Evolutionary conservation across 2,888 invertebrate genomes (phyloP).

Genomic region (Diogma glabrata): DNA sequence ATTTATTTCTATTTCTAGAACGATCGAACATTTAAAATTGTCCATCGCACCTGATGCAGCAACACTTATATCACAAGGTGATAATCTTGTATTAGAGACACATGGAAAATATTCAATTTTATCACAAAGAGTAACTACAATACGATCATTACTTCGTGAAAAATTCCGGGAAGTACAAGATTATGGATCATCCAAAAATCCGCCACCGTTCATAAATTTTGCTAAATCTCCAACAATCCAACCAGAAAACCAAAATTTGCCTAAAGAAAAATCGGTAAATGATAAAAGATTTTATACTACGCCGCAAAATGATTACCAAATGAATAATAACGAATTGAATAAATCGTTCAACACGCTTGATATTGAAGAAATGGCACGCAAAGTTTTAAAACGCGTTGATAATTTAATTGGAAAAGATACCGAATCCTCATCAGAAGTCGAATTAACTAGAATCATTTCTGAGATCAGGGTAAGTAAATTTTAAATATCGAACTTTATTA

Average conservation of each 20-base stretch:
- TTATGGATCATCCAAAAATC: neutral
- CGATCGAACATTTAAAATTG: slow-evolving; percentile 32
- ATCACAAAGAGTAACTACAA: slow-evolving; percentile 33
- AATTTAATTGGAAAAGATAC: slow-evolving; percentile 33
- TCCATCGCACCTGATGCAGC: slow-evolving; percentile 62
- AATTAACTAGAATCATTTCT: slow-evolving; percentile 30
- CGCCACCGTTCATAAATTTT: neutral
- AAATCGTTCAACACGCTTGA: no score
- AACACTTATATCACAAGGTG: slow-evolving; percentile 63
- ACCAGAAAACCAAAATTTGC: slow-evolving; percentile 14
- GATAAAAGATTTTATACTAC: slow-evolving; percentile 17
- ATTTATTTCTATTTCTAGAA: slow-evolving; percentile 22
- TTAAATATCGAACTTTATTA: slow-evolving; percentile 1
- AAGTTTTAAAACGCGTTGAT: slow-evolving; percentile 33
- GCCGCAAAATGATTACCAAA: neutral
- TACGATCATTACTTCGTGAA: slow-evolving; percentile 33
- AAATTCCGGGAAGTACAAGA: slow-evolving; percentile 35
- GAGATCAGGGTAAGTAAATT: slow-evolving; percentile 33
- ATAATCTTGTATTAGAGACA: slow-evolving; percentile 58
- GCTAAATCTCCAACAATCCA: neutral
- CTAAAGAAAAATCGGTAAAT: slow-evolving; percentile 12
- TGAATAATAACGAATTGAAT: no score
- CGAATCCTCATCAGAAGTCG: slow-evolving; percentile 28
- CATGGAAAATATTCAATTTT: slow-evolving; percentile 39
- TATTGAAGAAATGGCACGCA: slow-evolving; percentile 31